Evolutionary conservation across 2,888 invertebrate species (phyloP), one percentile per base, ranked within the genome.

Genomic region (Gastrophysa polygoni): DNA sequence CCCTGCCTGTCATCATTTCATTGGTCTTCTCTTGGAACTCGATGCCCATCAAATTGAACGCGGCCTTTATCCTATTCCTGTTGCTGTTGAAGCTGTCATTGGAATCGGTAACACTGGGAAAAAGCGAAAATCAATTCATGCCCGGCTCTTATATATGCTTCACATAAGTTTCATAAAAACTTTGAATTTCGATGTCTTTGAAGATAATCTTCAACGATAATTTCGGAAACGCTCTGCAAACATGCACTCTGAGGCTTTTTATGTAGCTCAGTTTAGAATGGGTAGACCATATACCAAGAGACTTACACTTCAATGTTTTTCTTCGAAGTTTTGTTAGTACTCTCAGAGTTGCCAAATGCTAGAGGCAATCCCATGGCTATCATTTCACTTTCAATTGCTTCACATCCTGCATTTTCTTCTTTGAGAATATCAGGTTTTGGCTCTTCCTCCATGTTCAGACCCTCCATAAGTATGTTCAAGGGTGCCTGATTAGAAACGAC

Each of bases 21-120:
- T 79, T 77, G 0, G 78, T 57, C 7, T 81, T 75, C 32, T 84
- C 75, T 16, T 73, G 57, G 59, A 75, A 78, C 61, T 81, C 79
- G 60, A 85, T 85, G 0, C 89, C 90, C 85, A 91, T 88, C 59
- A 88, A 79, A 69, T 86, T 85, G 71, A 91, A 88, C 0, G 89
- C 89, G 11, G 85, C 83, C 70, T 86, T 87, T 11, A 89, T 85
- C 60, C 85, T 85, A 64, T 87, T 75, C 24, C 71, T 66, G 1
- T 69, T 65, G 2, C 74, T 63, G 34, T 73, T 70, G 46, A 73
- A 73, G 67, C 67, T 67, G 10, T 48, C 54, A 38, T n/a, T 4
- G 5, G 29, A 32, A 8, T 32, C 10, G 6, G 14, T 38, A 2
- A 14, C 29, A 28, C 50, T 57, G n/a, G n/a, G n/a, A 14, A 14